These are phyloP conservation scores for Piprites chloris DNA, from an alignment of 2,113 vertebrate species.

Conservation along the genomic window DNA sequence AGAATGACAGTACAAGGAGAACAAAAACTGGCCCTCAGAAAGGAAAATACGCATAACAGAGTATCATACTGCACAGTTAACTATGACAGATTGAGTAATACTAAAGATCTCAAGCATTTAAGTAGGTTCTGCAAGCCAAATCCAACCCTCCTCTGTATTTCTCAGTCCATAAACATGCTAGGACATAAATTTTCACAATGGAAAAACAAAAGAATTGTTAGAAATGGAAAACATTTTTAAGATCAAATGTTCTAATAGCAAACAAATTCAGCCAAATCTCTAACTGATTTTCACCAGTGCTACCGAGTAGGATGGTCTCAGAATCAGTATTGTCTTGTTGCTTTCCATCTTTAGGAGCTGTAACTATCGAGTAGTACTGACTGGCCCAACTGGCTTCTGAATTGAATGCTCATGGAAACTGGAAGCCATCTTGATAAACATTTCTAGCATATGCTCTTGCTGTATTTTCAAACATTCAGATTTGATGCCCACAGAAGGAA, in stretches of 20 bases:
- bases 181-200: background rate
- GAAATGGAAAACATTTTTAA: background rate
- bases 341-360: background rate
- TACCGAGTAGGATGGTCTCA: background rate
- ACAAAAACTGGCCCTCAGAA: background rate
- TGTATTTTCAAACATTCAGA: background rate
- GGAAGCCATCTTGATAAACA: background rate
- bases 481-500: background rate
- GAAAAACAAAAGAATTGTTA: background rate
- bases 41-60: background rate
- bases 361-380: background rate
- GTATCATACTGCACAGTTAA: background rate
- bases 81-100: background rate
- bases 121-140: background rate
- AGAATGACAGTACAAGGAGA: background rate
- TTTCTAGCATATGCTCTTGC: background rate
- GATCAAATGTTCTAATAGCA: background rate
- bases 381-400: background rate
- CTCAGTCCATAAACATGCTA: background rate
- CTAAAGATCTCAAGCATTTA: background rate
- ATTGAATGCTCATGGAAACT: background rate
- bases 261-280: background rate
- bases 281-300: background rate
- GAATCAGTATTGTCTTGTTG: background rate
- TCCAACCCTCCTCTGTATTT: background rate